Conservation (phyloP, 2,888 invertebrate species). For the Ariolimax columbianus region DNA sequence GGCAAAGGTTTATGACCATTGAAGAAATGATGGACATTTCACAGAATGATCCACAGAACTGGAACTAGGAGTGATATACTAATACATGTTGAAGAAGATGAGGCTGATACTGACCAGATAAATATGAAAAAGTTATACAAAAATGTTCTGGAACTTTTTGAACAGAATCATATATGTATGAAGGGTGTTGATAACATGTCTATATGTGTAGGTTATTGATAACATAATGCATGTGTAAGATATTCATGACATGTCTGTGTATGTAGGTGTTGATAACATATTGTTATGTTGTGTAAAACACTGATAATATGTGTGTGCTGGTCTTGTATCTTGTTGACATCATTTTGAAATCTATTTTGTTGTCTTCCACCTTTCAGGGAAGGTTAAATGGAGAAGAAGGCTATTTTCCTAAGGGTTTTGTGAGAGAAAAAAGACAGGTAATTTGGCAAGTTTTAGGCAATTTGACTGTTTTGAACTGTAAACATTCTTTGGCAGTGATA, state of each 20-base stretch:
- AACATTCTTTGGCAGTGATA: too few relatives aligned
- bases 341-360: not conserved
- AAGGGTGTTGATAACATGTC: not conserved
- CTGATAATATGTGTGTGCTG: too few relatives aligned
- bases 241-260: not conserved
- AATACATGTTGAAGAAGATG: too few relatives aligned
- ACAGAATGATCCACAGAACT: too few relatives aligned
- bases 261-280: not conserved
- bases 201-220: not conserved
- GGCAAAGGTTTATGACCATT: too few relatives aligned
- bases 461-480: too few relatives aligned
- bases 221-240: not conserved
- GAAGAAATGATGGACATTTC: too few relatives aligned
- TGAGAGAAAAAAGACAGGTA: constrained; percentile 60
- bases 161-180: too few relatives aligned
- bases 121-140: too few relatives aligned
- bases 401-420: constrained; percentile 73
- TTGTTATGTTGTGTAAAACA: not conserved
- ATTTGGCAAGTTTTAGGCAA: not conserved
- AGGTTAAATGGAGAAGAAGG: constrained; percentile 69
- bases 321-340: not conserved
- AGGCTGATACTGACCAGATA: too few relatives aligned
- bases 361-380: constrained; percentile 61
- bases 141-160: too few relatives aligned
- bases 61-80: too few relatives aligned